Evolutionary conservation across 1,140 invertebrate genomes (phyloP).

Genomic region (Zaprionus nigranus): DNA sequence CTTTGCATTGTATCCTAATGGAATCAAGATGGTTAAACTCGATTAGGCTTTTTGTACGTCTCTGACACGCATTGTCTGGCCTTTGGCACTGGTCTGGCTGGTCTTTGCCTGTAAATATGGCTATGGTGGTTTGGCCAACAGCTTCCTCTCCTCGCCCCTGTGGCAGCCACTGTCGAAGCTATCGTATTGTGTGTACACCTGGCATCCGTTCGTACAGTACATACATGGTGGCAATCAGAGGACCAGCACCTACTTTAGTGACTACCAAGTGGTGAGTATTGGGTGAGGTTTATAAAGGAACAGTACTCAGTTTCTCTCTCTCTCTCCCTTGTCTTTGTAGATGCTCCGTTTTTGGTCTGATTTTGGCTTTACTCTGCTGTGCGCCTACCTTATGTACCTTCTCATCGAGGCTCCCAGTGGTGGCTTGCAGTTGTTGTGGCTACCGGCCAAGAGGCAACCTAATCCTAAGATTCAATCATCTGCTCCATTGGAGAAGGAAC

Average conservation of each 20-base stretch:
- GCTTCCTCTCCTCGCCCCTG: no score
- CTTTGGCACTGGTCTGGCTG: no score
- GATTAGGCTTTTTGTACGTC: constrained; percentile 87
- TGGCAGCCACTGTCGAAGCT: no score
- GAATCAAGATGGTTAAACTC: constrained; percentile 38
- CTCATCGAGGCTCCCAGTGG: constrained; percentile 58
- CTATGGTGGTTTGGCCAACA: no score
- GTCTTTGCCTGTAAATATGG: no score
- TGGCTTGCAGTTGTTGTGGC: constrained; percentile 35
- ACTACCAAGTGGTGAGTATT: constrained; percentile 69
- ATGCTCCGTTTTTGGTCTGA: constrained; percentile 62
- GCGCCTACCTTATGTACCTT: constrained; percentile 51
- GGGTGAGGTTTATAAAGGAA: no score
- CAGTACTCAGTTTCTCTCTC: no score
- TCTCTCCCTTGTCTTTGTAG: constrained; percentile 4
- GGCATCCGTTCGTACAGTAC: no score
- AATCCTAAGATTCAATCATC: neutral
- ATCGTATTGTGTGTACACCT: no score
- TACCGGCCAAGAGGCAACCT: no score
- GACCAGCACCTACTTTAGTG: constrained; percentile 57
- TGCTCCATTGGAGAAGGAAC: neutral
- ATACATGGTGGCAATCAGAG: no score
- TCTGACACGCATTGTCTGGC: constrained; percentile 84
- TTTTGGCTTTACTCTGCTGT: constrained; percentile 58
- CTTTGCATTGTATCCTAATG: constrained; percentile 75